These are phyloP conservation scores for Aphelinus certus DNA, from an alignment of 1,140 invertebrate genomes.

Conservation along the genomic window DNA sequence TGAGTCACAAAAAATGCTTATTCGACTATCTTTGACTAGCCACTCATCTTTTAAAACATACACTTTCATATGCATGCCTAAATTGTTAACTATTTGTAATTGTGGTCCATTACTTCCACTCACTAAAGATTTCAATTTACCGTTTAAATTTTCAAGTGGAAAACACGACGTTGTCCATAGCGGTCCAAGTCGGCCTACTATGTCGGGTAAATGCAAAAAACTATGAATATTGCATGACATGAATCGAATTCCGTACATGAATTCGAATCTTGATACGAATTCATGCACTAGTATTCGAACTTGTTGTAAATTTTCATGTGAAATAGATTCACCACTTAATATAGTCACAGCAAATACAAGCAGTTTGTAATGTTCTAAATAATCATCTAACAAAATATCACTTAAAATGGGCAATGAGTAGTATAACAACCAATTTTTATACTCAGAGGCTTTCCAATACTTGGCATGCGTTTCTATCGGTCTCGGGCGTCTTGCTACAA, in stretches of 20 bases:
- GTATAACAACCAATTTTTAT: conserved; percentile 33
- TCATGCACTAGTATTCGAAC: conserved; percentile 29
- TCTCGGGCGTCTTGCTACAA: conserved; percentile 28
- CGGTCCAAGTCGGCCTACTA: conserved; percentile 36
- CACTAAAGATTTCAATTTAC: conserved; percentile 33
- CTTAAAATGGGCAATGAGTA: conserved; percentile 27
- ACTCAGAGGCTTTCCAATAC: conserved; percentile 40
- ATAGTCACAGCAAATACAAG: conserved; percentile 18
- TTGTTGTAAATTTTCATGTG: conserved; percentile 18
- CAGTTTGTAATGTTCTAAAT: conserved; percentile 35
- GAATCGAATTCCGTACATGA: conserved; percentile 27
- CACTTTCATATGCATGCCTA: conserved; percentile 24
- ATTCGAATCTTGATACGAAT: conserved; percentile 36
- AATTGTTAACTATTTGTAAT: conserved; percentile 9
- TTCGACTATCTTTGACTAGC: neutral
- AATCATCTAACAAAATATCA: conserved; percentile 29
- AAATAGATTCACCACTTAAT: conserved; percentile 33
- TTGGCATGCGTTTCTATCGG: conserved; percentile 28
- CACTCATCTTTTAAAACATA: conserved; percentile 39
- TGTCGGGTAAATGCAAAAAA: conserved; percentile 36
- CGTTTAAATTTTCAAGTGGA: conserved; percentile 42
- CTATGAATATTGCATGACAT: conserved; percentile 42
- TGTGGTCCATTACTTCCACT: neutral
- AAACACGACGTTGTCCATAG: conserved; percentile 43
- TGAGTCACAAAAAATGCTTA: neutral